Conservation (phyloP, 2,113 vertebrate genomes). For the Rhipidura dahli region DNA sequence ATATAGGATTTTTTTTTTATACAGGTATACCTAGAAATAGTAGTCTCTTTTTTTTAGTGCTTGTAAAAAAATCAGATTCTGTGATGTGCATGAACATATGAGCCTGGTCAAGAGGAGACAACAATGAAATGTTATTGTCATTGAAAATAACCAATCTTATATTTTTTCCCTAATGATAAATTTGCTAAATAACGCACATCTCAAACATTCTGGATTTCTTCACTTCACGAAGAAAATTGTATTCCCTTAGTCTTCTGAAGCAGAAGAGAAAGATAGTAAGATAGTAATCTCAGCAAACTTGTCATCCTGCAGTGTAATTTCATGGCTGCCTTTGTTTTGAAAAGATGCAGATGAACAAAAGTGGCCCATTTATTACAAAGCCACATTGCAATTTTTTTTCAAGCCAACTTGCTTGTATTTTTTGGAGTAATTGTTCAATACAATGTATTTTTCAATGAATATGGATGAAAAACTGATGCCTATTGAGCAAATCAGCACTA, state of each 20-base stretch:
- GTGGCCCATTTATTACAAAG: background rate
- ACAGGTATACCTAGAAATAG: background rate
- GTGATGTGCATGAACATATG: background rate
- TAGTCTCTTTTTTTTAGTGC: background rate
- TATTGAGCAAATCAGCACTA: background rate
- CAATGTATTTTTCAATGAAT: background rate
- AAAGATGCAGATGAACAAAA: background rate
- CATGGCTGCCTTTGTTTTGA: constrained; percentile 10
- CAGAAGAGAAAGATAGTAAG: background rate
- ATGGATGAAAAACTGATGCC: background rate
- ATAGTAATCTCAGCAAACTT: background rate
- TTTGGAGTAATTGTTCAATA: background rate
- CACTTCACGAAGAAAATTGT: background rate
- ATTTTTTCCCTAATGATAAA: background rate
- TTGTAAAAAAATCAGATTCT: background rate
- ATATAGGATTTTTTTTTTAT: background rate
- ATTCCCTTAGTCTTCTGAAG: background rate
- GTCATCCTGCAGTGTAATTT: background rate
- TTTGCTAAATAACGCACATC: background rate
- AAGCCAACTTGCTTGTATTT: background rate
- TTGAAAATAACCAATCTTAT: background rate
- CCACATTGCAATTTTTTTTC: background rate
- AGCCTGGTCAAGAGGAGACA: background rate
- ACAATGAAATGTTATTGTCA: background rate
- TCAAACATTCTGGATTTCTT: constrained; percentile 11